These are phyloP conservation scores for Nesidiocoris tenuis DNA, from an alignment of 2,888 invertebrate genomes.

Conservation along the genomic window DNA sequence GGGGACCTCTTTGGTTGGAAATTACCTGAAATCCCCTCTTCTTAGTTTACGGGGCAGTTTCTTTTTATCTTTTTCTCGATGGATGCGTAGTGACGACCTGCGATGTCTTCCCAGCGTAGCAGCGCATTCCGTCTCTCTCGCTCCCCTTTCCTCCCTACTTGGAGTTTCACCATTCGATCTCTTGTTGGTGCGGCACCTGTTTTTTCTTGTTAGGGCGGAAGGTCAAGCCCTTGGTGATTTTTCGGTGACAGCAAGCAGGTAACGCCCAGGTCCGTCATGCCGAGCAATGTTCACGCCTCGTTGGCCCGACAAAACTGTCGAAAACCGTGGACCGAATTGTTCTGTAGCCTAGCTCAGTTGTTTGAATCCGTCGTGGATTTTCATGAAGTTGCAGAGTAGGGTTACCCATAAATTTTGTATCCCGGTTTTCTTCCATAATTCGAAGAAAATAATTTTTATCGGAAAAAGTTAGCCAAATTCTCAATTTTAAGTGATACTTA, in stretches of 20 bases:
- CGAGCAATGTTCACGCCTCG: background rate
- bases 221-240: background rate
- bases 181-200: background rate
- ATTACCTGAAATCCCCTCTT: constrained; percentile 36
- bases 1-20: constrained; percentile 4
- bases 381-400: too few relatives aligned
- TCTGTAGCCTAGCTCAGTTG: too few relatives aligned
- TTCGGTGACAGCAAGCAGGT: background rate
- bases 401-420: too few relatives aligned
- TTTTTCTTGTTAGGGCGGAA: background rate
- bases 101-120: background rate
- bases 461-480: too few relatives aligned
- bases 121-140: background rate
- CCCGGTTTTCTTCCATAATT: too few relatives aligned
- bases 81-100: background rate
- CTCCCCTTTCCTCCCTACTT: background rate
- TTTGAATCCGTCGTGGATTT: too few relatives aligned
- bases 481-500: too few relatives aligned
- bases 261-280: background rate
- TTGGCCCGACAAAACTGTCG: background rate
- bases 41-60: background rate
- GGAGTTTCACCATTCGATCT: background rate
- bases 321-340: too few relatives aligned
- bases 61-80: background rate
- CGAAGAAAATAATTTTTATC: too few relatives aligned